Base-by-base conservation (phyloP, 2,888 invertebrate genomes). In the Tenthredo distinguenda region DNA sequence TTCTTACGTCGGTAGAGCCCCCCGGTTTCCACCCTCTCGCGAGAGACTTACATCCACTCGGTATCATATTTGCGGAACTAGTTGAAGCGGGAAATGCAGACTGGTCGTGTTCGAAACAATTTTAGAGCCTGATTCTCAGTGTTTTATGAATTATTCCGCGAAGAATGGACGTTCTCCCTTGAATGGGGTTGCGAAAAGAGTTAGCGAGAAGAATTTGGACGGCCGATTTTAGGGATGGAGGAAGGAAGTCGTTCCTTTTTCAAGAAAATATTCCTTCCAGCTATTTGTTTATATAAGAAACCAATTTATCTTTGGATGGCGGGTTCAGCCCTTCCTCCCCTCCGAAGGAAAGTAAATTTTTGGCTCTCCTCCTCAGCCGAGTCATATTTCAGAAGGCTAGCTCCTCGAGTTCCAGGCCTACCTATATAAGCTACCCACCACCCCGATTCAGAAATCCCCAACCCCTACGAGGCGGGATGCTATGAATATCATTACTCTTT, bases 331-430 rank as follows among this genome's bases (percentile, higher is more conserved):
- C 1, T 18, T 15, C 71, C 71, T 18, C n/a, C 37, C 18, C 34
- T 34, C 71, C 37, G 34, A 72, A 84, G 86, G 83, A 87, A 86
- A 88, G 88, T 88, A 87, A 88, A 88, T 88, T 87, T 87, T 87
- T 84, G 31, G 62, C 71, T 84, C 62, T 79, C 82, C 71, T 77
- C 31, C 62, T 84, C 71, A 2, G 31, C 68, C 65, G 74, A n/a
- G 74, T 71, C 86, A 87, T 88, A 87, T 87, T 87, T 87, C 87
- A 87, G 72, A 77, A 83, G 85, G 85, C 37, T 1, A 31, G 72
- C 76, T 77, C 85, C 79, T 43, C 79, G 26, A 58, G n/a, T 50
- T 81, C 31, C 43, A 62, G 58, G 21, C 62, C 81, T 58, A 58
- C n/a, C n/a, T 21, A 26, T n/a, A 18, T 55, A 50, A 55, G 26